phyloP scores from a whole-genome alignment of 2,113 vertebrate species.

The Oreochromis spilurus region DNA sequence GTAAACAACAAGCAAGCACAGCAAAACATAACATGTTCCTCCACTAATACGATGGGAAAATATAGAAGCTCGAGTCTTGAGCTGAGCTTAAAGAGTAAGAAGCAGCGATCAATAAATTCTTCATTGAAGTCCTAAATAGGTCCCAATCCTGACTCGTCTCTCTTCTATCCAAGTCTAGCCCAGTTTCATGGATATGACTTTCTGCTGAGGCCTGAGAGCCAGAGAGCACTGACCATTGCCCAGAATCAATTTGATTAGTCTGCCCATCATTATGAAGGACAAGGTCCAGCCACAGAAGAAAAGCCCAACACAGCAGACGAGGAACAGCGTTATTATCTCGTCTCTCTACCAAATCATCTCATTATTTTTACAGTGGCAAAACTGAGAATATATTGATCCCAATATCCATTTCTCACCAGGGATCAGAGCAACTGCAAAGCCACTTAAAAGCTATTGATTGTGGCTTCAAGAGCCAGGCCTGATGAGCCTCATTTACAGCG shows the following conservation, averaged over 20 bases:
- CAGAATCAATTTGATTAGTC: conserved; percentile 16
- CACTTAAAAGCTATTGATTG: conserved; percentile 69
- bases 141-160: not conserved
- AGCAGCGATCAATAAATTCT: not conserved
- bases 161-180: not conserved
- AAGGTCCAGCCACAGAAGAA: not conserved
- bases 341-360: conserved; percentile 12
- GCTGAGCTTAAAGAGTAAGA: not conserved
- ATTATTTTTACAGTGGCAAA: conserved; percentile 28
- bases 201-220: not conserved
- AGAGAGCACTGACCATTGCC: not conserved
- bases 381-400: conserved; percentile 61
- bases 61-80: not conserved
- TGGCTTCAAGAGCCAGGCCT: conserved; percentile 45
- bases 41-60: not conserved
- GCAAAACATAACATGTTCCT: not conserved
- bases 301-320: not conserved
- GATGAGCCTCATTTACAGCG: conserved; percentile 47
- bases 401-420: conserved; percentile 66
- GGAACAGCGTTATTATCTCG: not conserved
- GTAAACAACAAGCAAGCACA: not conserved
- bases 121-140: not conserved
- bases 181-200: not conserved
- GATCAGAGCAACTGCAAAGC: conserved; percentile 57
- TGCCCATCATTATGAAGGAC: not conserved